Conservation (phyloP, 2,113 vertebrate genomes). For the Cariama cristata region DNA sequence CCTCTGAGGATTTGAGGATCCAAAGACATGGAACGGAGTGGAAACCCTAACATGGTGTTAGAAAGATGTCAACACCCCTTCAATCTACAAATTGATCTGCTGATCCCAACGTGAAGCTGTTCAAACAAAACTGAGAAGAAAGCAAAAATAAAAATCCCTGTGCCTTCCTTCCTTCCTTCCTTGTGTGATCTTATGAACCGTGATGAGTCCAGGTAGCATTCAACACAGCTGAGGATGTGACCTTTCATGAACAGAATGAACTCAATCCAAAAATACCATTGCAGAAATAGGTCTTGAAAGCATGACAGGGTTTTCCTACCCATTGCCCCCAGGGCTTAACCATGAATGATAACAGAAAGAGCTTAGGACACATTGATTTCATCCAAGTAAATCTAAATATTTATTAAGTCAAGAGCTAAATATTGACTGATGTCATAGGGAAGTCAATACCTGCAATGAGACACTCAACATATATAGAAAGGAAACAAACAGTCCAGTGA, state of each 20-base stretch:
- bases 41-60: background rate
- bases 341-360: background rate
- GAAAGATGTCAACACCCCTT: background rate
- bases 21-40: background rate
- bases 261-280: background rate
- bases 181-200: background rate
- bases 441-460: background rate
- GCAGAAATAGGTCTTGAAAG: background rate
- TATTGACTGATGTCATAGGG: slow-evolving; percentile 9
- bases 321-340: background rate
- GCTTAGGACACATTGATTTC: background rate
- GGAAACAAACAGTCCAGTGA: background rate
- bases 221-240: background rate
- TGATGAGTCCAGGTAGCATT: background rate
- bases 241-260: background rate
- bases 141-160: background rate
- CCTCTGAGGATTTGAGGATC: background rate
- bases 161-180: background rate
- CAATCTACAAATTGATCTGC: background rate
- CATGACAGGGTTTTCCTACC: background rate
- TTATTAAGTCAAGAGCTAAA: slow-evolving; percentile 33
- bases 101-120: background rate
- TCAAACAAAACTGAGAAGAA: background rate
- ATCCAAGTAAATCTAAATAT: background rate
- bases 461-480: background rate